A percentile compares a stretch with the other conserved stretches of the same genome.
phyloP scores from a whole-genome alignment of 2,113 vertebrate genomes.

The Scomber scombrus region DNA sequence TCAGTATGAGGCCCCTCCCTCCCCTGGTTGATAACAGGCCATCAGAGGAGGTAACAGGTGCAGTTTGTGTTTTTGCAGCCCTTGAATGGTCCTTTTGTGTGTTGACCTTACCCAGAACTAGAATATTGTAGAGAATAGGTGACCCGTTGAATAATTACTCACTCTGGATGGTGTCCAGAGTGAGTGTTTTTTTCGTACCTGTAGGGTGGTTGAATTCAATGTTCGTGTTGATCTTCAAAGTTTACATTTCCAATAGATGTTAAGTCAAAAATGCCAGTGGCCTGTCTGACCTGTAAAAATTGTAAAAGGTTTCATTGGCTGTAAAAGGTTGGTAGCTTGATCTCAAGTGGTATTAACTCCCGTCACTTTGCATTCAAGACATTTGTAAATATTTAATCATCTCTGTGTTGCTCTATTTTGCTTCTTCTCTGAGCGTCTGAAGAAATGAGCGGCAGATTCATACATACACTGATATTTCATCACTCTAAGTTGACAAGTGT shows the following conservation, averaged over 20 bases:
- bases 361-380: constrained; percentile 11
- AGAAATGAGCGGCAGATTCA: constrained; percentile 7
- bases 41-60: constrained; percentile 75
- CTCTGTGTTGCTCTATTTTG: neutral
- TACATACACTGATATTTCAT: neutral
- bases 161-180: neutral
- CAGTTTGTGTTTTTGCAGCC: constrained; percentile 54
- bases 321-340: constrained; percentile 8
- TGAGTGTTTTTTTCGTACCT: neutral
- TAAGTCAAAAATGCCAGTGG: neutral
- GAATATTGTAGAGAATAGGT: constrained; percentile 35
- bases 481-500: neutral
- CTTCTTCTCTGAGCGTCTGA: neutral
- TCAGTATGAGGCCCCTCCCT: constrained; percentile 48
- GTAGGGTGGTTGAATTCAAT: neutral
- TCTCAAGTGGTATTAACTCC: neutral
- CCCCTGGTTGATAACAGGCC: constrained; percentile 56
- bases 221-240: too few relatives aligned
- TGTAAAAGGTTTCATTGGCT: constrained; percentile 5
- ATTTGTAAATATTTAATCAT: constrained; percentile 44
- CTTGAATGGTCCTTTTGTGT: constrained; percentile 75
- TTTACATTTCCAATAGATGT: too few relatives aligned
- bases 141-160: constrained; percentile 43
- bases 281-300: neutral
- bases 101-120: constrained; percentile 18